Percentiles rank a stretch among this genome's conserved stretches.
phyloP scores from a whole-genome alignment of 2,113 vertebrate species.

The Oriolus oriolus region DNA sequence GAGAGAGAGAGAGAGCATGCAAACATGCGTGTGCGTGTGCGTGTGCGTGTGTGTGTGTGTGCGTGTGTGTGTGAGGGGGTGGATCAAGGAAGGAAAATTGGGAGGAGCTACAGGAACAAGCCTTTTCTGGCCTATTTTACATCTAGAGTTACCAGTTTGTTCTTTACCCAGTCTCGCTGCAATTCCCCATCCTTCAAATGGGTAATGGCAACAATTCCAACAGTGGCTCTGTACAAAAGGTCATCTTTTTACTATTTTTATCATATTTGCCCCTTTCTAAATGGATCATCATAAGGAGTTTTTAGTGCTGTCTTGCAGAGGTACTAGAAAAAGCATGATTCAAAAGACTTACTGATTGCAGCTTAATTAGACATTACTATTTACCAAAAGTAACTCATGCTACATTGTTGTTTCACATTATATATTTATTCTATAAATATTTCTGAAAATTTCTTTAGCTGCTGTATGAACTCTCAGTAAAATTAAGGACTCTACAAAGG shows the following conservation, averaged over 20 bases:
- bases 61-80: not conserved
- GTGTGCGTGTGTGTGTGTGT: not conserved
- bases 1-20: not conserved
- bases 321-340: not conserved
- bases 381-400: not conserved
- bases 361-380: not conserved
- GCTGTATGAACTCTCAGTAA: not conserved
- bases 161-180: not conserved
- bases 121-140: constrained; percentile 11
- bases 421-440: not conserved
- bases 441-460: not conserved
- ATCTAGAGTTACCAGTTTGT: not conserved
- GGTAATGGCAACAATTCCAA: not conserved
- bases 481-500: not conserved
- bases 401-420: not conserved
- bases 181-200: constrained; percentile 1
- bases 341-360: not conserved
- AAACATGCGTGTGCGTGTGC: not conserved
- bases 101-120: not conserved
- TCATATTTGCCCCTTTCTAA: not conserved
- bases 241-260: not conserved
- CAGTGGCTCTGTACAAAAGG: constrained; percentile 8
- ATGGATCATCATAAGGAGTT: not conserved
- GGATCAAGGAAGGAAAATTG: not conserved
- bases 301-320: not conserved